Percentiles rank a stretch among this genome's conserved stretches.
Conservation (phyloP, 37 sponge, comb jelly and placozoan genomes). For the Halisarca cf. caerulea region DNA sequence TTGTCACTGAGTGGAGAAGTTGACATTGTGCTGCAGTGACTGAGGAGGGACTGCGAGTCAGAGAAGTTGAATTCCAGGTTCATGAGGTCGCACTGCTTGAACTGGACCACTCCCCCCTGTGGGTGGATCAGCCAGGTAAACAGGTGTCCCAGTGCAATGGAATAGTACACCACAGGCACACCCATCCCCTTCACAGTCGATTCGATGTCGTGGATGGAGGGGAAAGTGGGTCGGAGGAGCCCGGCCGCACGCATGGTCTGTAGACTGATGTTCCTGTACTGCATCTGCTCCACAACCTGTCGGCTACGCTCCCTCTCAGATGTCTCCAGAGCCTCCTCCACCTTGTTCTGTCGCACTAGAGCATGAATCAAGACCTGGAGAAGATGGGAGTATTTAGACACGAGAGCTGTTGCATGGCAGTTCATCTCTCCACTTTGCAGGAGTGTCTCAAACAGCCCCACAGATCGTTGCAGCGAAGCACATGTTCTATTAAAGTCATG, state of each 20-base stretch:
- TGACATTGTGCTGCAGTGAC: constrained; percentile 63
- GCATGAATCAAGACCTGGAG: constrained; percentile 81
- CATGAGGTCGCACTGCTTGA: constrained; percentile 75
- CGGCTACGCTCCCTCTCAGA: constrained; percentile 86
- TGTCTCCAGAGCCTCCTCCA: constrained; percentile 83
- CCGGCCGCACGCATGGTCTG: constrained; percentile 60
- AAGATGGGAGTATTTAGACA: constrained; percentile 71
- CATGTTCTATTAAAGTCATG: constrained; percentile 58
- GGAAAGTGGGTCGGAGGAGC: constrained; percentile 56
- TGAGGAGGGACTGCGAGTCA: constrained; percentile 71
- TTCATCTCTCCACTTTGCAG: constrained; percentile 38
- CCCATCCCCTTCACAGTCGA: constrained; percentile 52
- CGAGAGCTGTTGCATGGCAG: constrained; percentile 25
- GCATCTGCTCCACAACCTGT: constrained; percentile 64
- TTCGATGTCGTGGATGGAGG: constrained; percentile 61
- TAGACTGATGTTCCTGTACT: constrained; percentile 56
- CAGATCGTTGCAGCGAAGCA: constrained; percentile 66
- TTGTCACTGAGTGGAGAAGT: constrained; percentile 65
- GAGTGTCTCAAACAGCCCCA: constrained; percentile 79
- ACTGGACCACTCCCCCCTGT: constrained; percentile 85
- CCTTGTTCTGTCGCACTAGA: constrained; percentile 68
- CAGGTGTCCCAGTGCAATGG: constrained; percentile 79
- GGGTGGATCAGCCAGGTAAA: constrained; percentile 89
- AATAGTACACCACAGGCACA: constrained; percentile 79
- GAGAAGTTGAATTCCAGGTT: constrained; percentile 50